Conservation (phyloP, 2,888 invertebrate genomes). For the Cistogaster globosa region DNA sequence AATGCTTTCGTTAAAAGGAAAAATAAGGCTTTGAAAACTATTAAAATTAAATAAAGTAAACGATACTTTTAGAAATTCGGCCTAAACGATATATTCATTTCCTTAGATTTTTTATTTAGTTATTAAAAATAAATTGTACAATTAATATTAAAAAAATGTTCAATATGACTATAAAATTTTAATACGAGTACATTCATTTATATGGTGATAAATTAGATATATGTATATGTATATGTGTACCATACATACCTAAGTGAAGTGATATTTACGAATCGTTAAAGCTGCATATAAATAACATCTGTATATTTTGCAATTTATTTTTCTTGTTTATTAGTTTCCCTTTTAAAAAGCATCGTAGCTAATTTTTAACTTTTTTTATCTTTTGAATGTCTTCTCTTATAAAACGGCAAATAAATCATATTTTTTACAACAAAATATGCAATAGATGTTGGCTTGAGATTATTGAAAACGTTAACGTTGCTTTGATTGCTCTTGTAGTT, state of each 20-base stretch:
- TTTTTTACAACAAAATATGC: slow-evolving; percentile 30
- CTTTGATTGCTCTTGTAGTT: slow-evolving; percentile 51
- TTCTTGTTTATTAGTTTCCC: slow-evolving; percentile 1
- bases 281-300: background rate
- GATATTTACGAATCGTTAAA: background rate
- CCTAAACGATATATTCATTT: too few relatives aligned
- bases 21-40: too few relatives aligned
- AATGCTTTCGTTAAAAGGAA: too few relatives aligned
- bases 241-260: background rate
- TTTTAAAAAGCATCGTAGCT: slow-evolving; percentile 36
- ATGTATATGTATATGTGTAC: too few relatives aligned
- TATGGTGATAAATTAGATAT: too few relatives aligned
- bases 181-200: too few relatives aligned
- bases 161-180: too few relatives aligned
- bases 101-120: too few relatives aligned
- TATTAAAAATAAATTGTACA: too few relatives aligned
- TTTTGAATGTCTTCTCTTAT: slow-evolving; percentile 47
- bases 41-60: too few relatives aligned
- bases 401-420: slow-evolving; percentile 50
- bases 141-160: too few relatives aligned
- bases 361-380: slow-evolving; percentile 43
- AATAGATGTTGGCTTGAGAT: slow-evolving; percentile 24
- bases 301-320: background rate
- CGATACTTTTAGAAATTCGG: too few relatives aligned
- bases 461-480: slow-evolving; percentile 42